These are phyloP conservation scores for Gymnoscopelus microlampas DNA, from an alignment of 2,797 vertebrate genomes.

Conservation along the genomic window DNA sequence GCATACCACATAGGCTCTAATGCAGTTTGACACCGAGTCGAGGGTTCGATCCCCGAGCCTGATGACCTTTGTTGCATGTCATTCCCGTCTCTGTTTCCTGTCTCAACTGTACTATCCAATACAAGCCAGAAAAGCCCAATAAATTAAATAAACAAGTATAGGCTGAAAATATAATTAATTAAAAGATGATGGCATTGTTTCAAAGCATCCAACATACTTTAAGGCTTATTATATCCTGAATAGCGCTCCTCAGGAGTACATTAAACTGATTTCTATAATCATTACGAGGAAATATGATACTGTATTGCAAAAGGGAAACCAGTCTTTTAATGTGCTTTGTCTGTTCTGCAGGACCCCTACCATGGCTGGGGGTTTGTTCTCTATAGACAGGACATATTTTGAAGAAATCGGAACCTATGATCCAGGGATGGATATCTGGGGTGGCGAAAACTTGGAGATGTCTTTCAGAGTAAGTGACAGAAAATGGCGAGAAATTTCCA, in stretches of 20 bases:
- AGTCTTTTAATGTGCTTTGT: constrained; percentile 10
- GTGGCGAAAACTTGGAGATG: constrained; percentile 98
- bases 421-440: constrained; percentile 99
- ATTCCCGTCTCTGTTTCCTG: no score
- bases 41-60: no score
- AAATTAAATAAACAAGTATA: no score
- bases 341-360: constrained; percentile 89
- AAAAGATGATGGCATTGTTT: constrained; percentile 56
- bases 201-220: constrained; percentile 49
- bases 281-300: neutral
- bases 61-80: no score
- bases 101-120: no score
- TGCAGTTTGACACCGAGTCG: no score
- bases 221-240: constrained; percentile 41
- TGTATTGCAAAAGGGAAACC: constrained; percentile 9
- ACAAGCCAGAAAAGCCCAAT: no score
- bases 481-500: no score
- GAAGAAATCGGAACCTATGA: constrained; percentile 98
- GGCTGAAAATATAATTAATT: constrained; percentile 42
- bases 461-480: constrained; percentile 92
- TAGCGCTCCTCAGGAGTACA: constrained; percentile 26
- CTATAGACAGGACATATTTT: constrained; percentile 97
- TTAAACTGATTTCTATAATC: constrained; percentile 12
- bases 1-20: no score
- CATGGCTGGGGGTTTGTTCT: constrained; percentile 98